These are phyloP conservation scores for Myioborus miniatus DNA, from an alignment of 2,797 vertebrate genomes.

Conservation along the genomic window DNA sequence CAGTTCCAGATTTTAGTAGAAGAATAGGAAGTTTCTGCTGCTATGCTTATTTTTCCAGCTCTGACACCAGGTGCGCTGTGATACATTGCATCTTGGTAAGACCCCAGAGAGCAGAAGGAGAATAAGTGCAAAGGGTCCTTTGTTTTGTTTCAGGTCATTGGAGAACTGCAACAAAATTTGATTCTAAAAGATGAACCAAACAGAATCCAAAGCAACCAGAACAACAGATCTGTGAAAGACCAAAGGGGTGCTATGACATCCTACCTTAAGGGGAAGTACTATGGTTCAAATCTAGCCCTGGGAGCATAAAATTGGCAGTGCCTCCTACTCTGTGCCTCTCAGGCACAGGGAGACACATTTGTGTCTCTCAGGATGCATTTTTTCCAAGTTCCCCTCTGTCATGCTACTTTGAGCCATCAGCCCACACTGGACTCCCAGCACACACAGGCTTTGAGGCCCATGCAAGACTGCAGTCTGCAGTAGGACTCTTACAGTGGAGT, in stretches of 20 bases:
- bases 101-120: neutral
- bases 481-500: neutral
- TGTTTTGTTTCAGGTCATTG: neutral
- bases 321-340: neutral
- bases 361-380: neutral
- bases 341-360: neutral
- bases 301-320: neutral
- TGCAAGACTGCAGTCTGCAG: neutral
- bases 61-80: neutral
- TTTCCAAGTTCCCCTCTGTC: neutral
- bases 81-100: neutral
- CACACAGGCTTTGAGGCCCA: neutral
- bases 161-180: neutral
- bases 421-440: neutral
- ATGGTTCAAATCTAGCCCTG: neutral
- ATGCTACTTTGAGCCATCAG: neutral
- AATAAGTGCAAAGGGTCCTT: neutral
- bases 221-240: neutral
- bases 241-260: neutral
- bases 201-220: neutral
- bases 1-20: neutral
- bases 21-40: neutral
- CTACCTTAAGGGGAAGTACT: neutral
- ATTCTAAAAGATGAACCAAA: neutral
- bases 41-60: neutral